Evolutionary conservation across 2,797 vertebrate species (phyloP).

Genomic region (Darevskia nairensis): DNA sequence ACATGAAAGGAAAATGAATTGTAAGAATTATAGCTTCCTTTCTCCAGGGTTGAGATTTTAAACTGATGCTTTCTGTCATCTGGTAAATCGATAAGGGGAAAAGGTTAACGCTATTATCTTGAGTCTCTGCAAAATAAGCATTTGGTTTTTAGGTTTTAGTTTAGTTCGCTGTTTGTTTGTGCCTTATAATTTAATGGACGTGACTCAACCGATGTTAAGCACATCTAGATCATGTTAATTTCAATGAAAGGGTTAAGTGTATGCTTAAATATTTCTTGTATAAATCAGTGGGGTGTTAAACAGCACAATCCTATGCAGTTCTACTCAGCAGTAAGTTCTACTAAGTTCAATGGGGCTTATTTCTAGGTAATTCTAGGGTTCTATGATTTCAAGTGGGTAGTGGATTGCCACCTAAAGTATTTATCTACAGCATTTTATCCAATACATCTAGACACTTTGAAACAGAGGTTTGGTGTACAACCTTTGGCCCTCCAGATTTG

Average conservation of each 20-base stretch:
- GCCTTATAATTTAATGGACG: neutral
- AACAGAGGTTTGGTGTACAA: neutral
- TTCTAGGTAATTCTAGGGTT: neutral
- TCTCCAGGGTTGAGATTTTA: conserved; percentile 47
- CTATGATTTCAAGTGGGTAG: no score
- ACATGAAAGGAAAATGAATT: conserved; percentile 46
- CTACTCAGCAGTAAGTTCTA: neutral
- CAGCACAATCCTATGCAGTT: neutral
- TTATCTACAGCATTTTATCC: no score
- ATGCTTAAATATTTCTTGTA: neutral
- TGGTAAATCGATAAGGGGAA: conserved; percentile 42
- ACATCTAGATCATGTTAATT: neutral
- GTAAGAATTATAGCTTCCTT: conserved; percentile 44
- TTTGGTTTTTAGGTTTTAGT: conserved; percentile 22
- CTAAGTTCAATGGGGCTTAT: neutral
- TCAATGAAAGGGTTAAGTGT: neutral
- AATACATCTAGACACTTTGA: neutral
- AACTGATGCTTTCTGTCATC: conserved; percentile 39
- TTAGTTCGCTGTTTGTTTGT: neutral
- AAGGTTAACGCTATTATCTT: conserved; percentile 31
- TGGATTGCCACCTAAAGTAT: no score
- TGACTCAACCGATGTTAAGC: conserved; percentile 7
- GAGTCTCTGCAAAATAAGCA: conserved; percentile 9
- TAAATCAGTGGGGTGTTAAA: neutral
- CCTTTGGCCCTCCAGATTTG: no score